Conservation (phyloP, 2,888 invertebrate species). For the Drosophila tripunctata region DNA sequence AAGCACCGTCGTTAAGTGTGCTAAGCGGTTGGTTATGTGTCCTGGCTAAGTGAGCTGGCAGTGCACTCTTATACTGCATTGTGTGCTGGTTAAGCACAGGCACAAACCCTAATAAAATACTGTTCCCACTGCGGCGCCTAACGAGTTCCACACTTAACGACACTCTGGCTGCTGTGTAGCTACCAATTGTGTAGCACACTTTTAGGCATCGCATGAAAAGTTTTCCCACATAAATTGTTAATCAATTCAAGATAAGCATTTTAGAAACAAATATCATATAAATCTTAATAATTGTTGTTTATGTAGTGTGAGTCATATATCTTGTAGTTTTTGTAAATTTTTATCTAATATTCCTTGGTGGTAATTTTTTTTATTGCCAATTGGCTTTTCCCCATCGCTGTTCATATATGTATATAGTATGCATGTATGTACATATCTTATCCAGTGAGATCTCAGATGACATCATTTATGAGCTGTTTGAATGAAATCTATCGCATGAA, state of each 20-base stretch:
- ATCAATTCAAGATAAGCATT: background rate
- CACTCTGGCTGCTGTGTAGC: background rate
- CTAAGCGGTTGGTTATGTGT: background rate
- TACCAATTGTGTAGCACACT: slow-evolving; percentile 16
- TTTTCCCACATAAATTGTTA: background rate
- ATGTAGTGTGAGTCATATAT: background rate
- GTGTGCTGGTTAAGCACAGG: background rate
- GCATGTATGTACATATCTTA: too few relatives aligned
- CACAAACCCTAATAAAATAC: background rate
- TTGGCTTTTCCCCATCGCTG: slow-evolving; percentile 1
- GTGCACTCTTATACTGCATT: slow-evolving; percentile 3
- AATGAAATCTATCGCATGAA: slow-evolving; percentile 74
- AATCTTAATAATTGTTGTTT: background rate
- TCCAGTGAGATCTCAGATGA: slow-evolving; percentile 52
- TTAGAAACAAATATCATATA: background rate
- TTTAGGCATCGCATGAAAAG: slow-evolving; percentile 7
- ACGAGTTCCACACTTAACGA: background rate
- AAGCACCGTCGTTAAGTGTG: background rate
- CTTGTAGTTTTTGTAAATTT: background rate
- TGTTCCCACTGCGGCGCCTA: background rate
- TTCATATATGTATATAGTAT: too few relatives aligned
- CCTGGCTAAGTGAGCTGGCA: slow-evolving; percentile 14
- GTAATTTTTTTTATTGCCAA: slow-evolving; percentile 24
- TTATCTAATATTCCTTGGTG: too few relatives aligned
- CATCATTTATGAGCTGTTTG: slow-evolving; percentile 66